Conservation (phyloP, 2,888 invertebrate genomes). For the Coleophora flavipennella region DNA sequence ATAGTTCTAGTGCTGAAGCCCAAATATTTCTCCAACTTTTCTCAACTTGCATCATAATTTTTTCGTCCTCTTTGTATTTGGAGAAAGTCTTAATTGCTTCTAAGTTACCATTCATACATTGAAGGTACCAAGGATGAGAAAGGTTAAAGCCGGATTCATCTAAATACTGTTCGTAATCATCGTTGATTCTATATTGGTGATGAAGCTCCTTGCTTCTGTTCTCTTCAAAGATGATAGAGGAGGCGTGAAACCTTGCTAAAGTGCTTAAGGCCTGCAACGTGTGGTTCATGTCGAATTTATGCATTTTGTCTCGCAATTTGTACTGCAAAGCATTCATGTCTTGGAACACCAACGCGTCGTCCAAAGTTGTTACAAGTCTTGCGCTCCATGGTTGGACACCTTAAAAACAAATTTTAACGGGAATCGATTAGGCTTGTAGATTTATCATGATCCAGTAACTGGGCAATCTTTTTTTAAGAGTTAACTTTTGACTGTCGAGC, state of each 20-base stretch:
- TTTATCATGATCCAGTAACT: too few relatives aligned
- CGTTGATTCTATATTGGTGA: constrained; percentile 31
- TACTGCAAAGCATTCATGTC: constrained; percentile 47
- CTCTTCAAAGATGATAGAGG: constrained; percentile 67
- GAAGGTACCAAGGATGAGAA: constrained; percentile 40
- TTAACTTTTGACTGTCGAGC: too few relatives aligned
- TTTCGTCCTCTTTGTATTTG: constrained; percentile 29
- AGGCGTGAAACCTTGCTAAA: constrained; percentile 64
- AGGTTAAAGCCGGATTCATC: constrained; percentile 38
- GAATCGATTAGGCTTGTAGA: too few relatives aligned
- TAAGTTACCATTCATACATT: constrained; percentile 48
- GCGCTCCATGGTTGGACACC: constrained; percentile 49
- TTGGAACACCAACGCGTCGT: constrained; percentile 53
- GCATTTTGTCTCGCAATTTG: constrained; percentile 38
- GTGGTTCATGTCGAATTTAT: constrained; percentile 57
- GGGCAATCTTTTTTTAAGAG: too few relatives aligned
- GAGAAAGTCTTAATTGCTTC: constrained; percentile 42
- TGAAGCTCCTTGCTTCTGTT: constrained; percentile 35
- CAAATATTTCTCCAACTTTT: constrained; percentile 40
- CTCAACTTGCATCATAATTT: constrained; percentile 30
- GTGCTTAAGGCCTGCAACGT: constrained; percentile 55
- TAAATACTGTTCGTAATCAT: constrained; percentile 34
- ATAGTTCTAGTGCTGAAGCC: constrained; percentile 32
- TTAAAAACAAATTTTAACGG: constrained; percentile 25
- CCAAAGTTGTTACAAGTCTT: constrained; percentile 30